Base-by-base conservation (phyloP, 2,113 vertebrate genomes). In the Spea bombifrons region DNA sequence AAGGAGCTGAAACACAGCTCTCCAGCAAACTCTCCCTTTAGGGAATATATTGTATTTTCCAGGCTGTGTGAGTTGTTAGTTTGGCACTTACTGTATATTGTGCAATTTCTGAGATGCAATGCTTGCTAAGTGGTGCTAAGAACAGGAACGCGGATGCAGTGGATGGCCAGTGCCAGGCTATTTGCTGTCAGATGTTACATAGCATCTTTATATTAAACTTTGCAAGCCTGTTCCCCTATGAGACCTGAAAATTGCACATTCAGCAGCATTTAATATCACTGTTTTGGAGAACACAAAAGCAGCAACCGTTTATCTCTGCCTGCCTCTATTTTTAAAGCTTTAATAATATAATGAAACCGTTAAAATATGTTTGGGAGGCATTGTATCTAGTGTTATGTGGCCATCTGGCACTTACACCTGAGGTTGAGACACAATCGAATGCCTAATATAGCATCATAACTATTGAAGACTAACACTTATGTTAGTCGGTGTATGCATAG, bases 361-460 rank as follows among this genome's bases (percentile, higher is more conserved):
- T 85, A 82, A 2, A 84, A 84, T 74, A 81, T 83, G 73, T 83
- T 79, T 83, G 83, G 84, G 82, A 77, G 61, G 46, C 75, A 80
- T 85, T 75, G 73, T 72, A 82, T 76, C 68, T 80, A 64, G 69
- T 80, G 77, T 73, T 45, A 68, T 61, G 65, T 50, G 49, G 48
- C 78, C 70, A 80, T 80, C 68, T 80, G 78, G 50, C 50, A 46
- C 52, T 55, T 68, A 73, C 78, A 74, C 73, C 71, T 80, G 71
- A 71, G 71, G 52, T 49, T 57, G 43, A 59, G 86, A 75, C 53
- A 67, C 68, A 74, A 80, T 74, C 68, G 8, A 80, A 61, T 68
- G 45, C 10, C 17, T 73, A 59, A 80, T 74, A 43, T 74, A 74
- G 46, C 64, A 72, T 64, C 15, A 45, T 65, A 66, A 78, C 49